Percentiles rank a stretch among this genome's conserved stretches.
These are phyloP conservation scores for Euzetes globulus DNA, from an alignment of 2,888 invertebrate species.

Conservation along the genomic window DNA sequence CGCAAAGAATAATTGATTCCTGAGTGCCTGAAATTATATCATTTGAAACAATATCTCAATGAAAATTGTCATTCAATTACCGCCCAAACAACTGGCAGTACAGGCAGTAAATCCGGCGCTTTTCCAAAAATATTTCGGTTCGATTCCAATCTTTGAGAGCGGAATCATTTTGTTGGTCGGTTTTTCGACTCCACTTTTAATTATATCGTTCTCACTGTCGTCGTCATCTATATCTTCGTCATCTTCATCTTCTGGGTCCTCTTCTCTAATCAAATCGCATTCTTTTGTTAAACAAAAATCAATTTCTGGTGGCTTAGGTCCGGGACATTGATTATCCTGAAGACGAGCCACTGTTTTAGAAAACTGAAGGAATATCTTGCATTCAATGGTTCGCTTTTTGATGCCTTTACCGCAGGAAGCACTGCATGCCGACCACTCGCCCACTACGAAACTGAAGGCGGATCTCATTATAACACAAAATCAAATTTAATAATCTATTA, in stretches of 20 bases:
- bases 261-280: conserved; percentile 1
- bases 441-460: conserved; percentile 70
- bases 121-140: conserved; percentile 76
- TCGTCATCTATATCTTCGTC: conserved; percentile 28
- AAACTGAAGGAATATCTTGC: conserved; percentile 88
- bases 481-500: not conserved
- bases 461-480: not conserved
- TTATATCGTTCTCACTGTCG: conserved; percentile 11
- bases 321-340: conserved; percentile 78
- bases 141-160: conserved; percentile 32
- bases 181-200: conserved; percentile 11
- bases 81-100: conserved; percentile 84
- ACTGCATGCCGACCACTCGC: conserved; percentile 87
- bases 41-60: conserved; percentile 31
- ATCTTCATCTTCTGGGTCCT: conserved; percentile 19
- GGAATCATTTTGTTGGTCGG: conserved; percentile 13
- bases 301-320: conserved; percentile 45
- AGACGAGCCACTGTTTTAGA: conserved; percentile 77
- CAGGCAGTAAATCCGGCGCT: conserved; percentile 85
- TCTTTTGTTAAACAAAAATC: conserved; percentile 18
- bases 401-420: conserved; percentile 84
- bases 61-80: conserved; percentile 45
- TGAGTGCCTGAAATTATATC: conserved; percentile 53
- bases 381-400: conserved; percentile 76
- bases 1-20: conserved; percentile 79